phyloP scores from a whole-genome alignment of 2,888 invertebrate genomes.

The Stenodera caucasica region DNA sequence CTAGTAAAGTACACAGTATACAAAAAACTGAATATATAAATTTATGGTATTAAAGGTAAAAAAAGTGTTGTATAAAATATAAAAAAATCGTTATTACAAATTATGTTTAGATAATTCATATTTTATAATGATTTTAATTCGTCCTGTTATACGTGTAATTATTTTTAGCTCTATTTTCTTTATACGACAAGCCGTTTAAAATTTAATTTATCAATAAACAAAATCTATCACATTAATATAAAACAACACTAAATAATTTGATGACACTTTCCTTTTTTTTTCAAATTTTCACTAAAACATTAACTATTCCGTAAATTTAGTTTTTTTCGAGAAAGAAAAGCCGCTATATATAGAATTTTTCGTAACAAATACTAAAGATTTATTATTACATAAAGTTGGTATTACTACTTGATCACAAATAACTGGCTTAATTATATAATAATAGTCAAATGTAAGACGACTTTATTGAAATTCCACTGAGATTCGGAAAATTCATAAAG shows the following conservation, averaged over 20 bases:
- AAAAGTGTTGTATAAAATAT: conserved; percentile 35
- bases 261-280: neutral
- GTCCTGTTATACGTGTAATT: neutral
- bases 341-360: conserved; percentile 12
- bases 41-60: conserved; percentile 26
- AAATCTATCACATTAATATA: conserved; percentile 6
- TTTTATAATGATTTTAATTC: neutral
- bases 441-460: too few relatives aligned
- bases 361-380: conserved; percentile 21
- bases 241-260: neutral
- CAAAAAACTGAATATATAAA: neutral
- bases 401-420: conserved; percentile 33
- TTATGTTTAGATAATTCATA: conserved; percentile 14
- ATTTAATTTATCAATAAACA: neutral
- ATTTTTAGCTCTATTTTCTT: neutral
- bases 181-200: neutral
- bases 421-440: conserved; percentile 31
- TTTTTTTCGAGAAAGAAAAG: conserved; percentile 4
- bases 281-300: neutral
- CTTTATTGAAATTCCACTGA: too few relatives aligned
- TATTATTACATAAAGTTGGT: conserved; percentile 32
- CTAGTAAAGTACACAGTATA: conserved; percentile 26
- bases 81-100: conserved; percentile 34
- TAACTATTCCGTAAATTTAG: neutral
- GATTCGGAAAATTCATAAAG: conserved; percentile 10